phyloP scores from a whole-genome alignment of 2,797 vertebrate genomes.

The Thalassophryne amazonica region DNA sequence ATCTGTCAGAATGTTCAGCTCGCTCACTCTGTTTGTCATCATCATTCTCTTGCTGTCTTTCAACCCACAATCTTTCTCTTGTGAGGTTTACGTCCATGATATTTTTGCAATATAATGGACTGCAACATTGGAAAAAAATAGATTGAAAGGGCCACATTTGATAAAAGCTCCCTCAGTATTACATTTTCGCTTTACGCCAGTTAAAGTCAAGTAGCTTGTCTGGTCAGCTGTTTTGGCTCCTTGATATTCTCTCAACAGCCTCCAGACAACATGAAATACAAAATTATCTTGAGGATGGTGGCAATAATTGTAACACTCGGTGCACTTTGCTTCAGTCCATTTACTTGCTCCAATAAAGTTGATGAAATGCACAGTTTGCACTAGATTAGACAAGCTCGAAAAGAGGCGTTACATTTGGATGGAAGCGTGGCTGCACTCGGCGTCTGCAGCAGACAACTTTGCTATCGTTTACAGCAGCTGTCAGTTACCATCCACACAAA shows the following conservation, averaged over 20 bases:
- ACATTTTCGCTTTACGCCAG: slow-evolving; percentile 3
- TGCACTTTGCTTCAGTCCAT: no score
- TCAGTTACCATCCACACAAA: slow-evolving; percentile 8
- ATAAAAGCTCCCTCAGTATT: neutral
- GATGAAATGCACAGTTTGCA: slow-evolving; percentile 14
- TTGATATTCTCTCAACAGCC: slow-evolving; percentile 3
- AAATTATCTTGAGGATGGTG: no score
- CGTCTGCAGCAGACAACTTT: slow-evolving; percentile 49
- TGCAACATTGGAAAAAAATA: slow-evolving; percentile 3
- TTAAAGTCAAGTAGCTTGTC: slow-evolving; percentile 13
- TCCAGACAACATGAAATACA: slow-evolving; percentile 15
- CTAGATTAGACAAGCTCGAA: slow-evolving; percentile 10
- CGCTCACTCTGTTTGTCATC: slow-evolving; percentile 23
- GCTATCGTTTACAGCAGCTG: slow-evolving; percentile 65
- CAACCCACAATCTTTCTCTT: slow-evolving; percentile 10
- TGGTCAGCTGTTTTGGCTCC: slow-evolving; percentile 22
- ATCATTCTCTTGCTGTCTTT: slow-evolving; percentile 7
- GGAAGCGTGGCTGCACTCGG: slow-evolving; percentile 15
- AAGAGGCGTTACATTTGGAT: slow-evolving; percentile 13
- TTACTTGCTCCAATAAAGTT: slow-evolving; percentile 3
- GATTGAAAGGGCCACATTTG: neutral
- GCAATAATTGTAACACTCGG: neutral
- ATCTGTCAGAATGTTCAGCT: slow-evolving; percentile 13
- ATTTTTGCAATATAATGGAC: slow-evolving; percentile 12
- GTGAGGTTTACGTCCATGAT: slow-evolving; percentile 1